Base-by-base conservation (phyloP, 1,140 invertebrate species). In the Tetranychus urticae region DNA sequence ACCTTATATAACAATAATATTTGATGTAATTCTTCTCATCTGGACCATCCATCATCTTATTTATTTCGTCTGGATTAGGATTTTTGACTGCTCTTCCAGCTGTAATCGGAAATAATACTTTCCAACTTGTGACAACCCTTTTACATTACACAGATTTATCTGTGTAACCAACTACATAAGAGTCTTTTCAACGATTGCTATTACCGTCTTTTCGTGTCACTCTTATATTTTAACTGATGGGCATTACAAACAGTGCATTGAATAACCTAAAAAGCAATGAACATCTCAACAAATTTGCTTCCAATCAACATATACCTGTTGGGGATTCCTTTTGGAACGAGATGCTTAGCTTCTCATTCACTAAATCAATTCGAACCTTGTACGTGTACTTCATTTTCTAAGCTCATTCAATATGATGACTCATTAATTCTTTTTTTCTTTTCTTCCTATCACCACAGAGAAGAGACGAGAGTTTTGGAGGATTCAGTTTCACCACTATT, bases 261-360 rank as follows among this genome's bases (percentile, higher is more conserved):
- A 80, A 80, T 60, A 85, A 91, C 68, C 74, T 94, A 59, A 78
- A 81, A 52, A 78, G 78, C 60, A 96, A 94, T 77, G 81, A 85
- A 65, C 81, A 84, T 68, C 73, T 96, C 39, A 75, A 78, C 59
- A 76, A 78, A 59, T 86, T 96, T 70, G 82, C 83, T 63, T 81
- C 85, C 0, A 79, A 79, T 55, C 81, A 88, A 64, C 70, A 81
- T 13, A 85, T 97, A 67, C 77, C 81, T n/a, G 77, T 80, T 34
- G 88, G 90, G 74, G 86, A 65, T 56, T 23, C 93, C 75, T 94
- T 90, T 71, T 97, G 92, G 92, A 88, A 88, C 70, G 81, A 83
- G 65, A 78, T 97, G 59, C 74, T 97, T 13, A 86, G 90, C 1
- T 97, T 91, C 66, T 87, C 90, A 67, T 84, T 94, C 64, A 79